These are phyloP conservation scores for Melanophora roralis DNA, from an alignment of 2,888 invertebrate species.

Conservation along the genomic window DNA sequence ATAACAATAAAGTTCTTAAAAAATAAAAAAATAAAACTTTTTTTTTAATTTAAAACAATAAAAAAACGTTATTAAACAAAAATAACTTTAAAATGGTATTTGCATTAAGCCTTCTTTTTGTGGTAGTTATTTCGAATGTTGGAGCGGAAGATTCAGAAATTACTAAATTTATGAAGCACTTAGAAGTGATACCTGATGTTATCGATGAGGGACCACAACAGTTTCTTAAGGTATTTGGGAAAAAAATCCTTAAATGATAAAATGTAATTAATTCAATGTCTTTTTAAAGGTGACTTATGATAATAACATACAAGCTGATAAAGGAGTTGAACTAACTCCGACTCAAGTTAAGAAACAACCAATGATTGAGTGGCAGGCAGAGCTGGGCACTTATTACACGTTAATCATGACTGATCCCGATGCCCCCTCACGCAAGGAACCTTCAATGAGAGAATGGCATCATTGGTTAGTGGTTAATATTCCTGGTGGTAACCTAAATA, in stretches of 20 bases:
- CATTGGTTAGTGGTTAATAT: slow-evolving; percentile 96
- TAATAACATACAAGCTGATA: slow-evolving; percentile 77
- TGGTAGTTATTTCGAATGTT: not conserved
- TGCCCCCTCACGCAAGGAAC: slow-evolving; percentile 89
- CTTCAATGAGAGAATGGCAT: slow-evolving; percentile 90
- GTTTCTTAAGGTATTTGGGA: slow-evolving; percentile 70
- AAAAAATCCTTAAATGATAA: too few species aligned
- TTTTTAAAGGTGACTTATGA: slow-evolving; percentile 67
- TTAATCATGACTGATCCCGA: slow-evolving; percentile 86
- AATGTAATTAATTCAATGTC: too few species aligned
- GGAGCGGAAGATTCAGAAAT: slow-evolving; percentile 70
- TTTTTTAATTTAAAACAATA: not conserved
- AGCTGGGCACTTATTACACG: slow-evolving; percentile 70
- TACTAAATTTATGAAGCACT: slow-evolving; percentile 71
- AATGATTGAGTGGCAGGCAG: slow-evolving; percentile 71
- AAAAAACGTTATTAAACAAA: slow-evolving; percentile 39
- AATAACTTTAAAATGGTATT: slow-evolving; percentile 53
- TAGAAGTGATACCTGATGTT: slow-evolving; percentile 74
- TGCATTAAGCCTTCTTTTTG: slow-evolving; percentile 37
- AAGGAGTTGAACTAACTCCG: slow-evolving; percentile 86
- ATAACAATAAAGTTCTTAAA: slow-evolving; percentile 50
- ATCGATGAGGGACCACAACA: slow-evolving; percentile 72
- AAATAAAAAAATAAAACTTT: slow-evolving; percentile 24
- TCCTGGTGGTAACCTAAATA: slow-evolving; percentile 83
- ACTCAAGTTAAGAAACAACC: slow-evolving; percentile 78